A percentile compares a stretch with the other conserved stretches of the same genome.
phyloP scores from a whole-genome alignment of 2,797 vertebrate species.

The Etheostoma perlongum region DNA sequence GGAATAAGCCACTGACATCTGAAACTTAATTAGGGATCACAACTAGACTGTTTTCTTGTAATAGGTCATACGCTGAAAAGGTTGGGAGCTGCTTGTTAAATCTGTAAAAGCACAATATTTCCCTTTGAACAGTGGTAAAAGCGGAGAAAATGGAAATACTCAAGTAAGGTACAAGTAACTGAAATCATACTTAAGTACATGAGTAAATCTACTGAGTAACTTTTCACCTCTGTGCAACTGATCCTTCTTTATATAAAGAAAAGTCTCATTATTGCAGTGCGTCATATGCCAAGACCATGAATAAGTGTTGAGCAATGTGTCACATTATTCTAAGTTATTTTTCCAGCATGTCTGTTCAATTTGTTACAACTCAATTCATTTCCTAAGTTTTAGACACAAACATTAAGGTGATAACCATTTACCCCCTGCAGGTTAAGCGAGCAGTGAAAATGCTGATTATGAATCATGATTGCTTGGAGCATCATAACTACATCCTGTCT shows the following conservation, averaged over 20 bases:
- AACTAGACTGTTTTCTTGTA: too few species aligned
- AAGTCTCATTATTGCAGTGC: background rate
- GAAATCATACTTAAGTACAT: background rate
- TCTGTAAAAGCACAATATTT: background rate
- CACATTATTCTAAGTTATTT: conserved; percentile 22
- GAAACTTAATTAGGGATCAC: too few species aligned
- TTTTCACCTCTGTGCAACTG: background rate
- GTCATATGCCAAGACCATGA: conserved; percentile 10
- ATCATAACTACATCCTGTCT: conserved; percentile 24
- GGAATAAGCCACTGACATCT: background rate
- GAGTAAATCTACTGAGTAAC: background rate
- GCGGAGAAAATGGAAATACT: background rate
- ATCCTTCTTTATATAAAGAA: conserved; percentile 1
- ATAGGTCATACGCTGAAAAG: background rate
- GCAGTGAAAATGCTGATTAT: conserved; percentile 46
- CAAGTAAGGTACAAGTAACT: background rate
- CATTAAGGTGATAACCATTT: conserved; percentile 35
- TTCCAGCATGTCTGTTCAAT: conserved; percentile 40
- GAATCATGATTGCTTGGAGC: conserved; percentile 26
- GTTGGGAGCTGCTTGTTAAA: too few species aligned
- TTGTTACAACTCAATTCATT: conserved; percentile 50
- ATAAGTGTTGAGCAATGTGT: background rate
- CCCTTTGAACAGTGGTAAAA: background rate
- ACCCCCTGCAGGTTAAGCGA: conserved; percentile 40
- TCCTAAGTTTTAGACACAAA: conserved; percentile 21